Evolutionary conservation across 2,797 vertebrate species (phyloP).

Genomic region (Eulemur coronatus): DNA sequence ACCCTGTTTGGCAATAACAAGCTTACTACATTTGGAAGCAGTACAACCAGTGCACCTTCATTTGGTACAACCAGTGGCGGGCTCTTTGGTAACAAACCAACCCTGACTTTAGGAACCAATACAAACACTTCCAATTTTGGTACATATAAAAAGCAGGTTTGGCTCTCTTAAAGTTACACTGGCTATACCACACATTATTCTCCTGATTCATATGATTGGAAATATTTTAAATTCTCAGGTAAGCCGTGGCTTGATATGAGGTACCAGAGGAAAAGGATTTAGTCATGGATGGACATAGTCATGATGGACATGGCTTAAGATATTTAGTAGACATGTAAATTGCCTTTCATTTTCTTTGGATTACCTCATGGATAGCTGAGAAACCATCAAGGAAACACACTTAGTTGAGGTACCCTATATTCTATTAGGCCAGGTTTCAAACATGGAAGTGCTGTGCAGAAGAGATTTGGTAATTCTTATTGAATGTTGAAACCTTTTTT

Average conservation of each 20-base stretch:
- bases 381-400: neutral
- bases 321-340: constrained; percentile 13
- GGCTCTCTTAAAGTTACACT: constrained; percentile 60
- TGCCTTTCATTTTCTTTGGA: constrained; percentile 33
- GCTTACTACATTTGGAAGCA: constrained; percentile 92
- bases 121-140: constrained; percentile 88
- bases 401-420: neutral
- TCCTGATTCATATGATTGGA: neutral
- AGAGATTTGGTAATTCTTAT: neutral
- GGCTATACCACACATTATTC: constrained; percentile 71
- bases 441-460: neutral
- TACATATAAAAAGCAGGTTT: constrained; percentile 75
- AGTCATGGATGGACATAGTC: neutral
- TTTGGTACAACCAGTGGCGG: constrained; percentile 92
- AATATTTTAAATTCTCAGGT: constrained; percentile 60
- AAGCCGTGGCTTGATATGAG: neutral
- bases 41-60: constrained; percentile 95
- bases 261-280: neutral
- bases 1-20: constrained; percentile 94
- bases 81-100: constrained; percentile 92
- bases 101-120: constrained; percentile 88
- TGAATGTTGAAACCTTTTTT: constrained; percentile 17
- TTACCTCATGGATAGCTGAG: constrained; percentile 1
- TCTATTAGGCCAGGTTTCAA: constrained; percentile 17
- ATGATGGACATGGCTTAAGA: neutral